Base-by-base conservation (phyloP, 2,797 vertebrate genomes). In the Gastrophryne carolinensis region DNA sequence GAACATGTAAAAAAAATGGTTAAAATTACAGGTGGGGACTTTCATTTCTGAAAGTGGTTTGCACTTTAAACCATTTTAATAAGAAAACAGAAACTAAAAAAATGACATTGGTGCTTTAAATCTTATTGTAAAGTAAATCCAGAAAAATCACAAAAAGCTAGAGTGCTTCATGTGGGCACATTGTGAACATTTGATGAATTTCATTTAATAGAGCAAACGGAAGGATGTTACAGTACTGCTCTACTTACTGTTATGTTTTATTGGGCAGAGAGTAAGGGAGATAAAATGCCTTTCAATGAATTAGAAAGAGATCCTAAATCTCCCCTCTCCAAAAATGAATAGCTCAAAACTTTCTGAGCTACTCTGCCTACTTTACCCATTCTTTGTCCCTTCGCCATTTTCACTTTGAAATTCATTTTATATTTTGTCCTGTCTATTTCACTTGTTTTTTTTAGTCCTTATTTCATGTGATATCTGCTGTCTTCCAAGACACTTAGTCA, bases 211-310 rank as follows among this genome's bases (percentile, higher is more conserved):
- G 64, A 61, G 64, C 39, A 75, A 56, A 66, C 35, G 61, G 39
- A 60, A 66, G 63, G 61, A 50, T 67, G 56, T 60, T 56, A 54
- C 49, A 10, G 60, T 54, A 29, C 34, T 26, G 23, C 26, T 32
- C 62, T 49, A 66, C 72, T 75, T 75, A 75, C 62, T 75, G 63
- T 50, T 67, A 54, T 74, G 24, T 69, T 77, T 70, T 76, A 70
- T 70, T 54, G 64, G 73, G 35, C 23, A 44, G 73, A 69, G 29
- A 54, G 65, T 75, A 76, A 76, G 50, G 52, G 60, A 77, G 74
- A 77, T 77, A 71, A 77, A 77, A 77, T 71, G 50, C 57, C 58
- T 77, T 77, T 70, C 58, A 71, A 32, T 35, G 56, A 64, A 57
- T 57, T 41, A 64, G 66, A 77, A 50, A 37, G 49, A 15, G 60